phyloP scores from a whole-genome alignment of 2,797 vertebrate species.

The Pachyuromys duprasi region DNA sequence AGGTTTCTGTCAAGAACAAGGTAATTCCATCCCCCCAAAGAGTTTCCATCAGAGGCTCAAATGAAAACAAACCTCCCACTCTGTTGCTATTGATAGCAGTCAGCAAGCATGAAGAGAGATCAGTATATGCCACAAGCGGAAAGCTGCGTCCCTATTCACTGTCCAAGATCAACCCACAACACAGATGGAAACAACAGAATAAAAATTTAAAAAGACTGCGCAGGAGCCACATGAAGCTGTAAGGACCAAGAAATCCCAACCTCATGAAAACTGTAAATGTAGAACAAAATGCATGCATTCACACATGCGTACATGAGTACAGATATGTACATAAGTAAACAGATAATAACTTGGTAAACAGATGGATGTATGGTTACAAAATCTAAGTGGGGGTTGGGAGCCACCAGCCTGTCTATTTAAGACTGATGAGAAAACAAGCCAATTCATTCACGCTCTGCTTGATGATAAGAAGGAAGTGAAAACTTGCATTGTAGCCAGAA shows the following conservation, averaged over 20 bases:
- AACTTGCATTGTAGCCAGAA: background rate
- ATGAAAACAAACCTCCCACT: background rate
- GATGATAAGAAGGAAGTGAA: too few species aligned
- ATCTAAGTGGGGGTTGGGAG: background rate
- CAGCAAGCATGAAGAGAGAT: background rate
- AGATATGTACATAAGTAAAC: background rate
- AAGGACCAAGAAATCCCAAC: background rate
- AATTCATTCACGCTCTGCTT: background rate
- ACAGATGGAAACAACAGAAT: background rate
- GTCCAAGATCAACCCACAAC: background rate
- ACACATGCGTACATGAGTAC: too few species aligned
- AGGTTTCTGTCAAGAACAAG: background rate
- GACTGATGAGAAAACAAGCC: background rate
- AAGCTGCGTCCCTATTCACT: background rate
- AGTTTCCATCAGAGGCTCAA: constrained; percentile 1
- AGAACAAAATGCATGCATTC: background rate
- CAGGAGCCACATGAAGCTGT: background rate
- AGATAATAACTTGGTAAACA: background rate
- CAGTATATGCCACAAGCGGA: background rate
- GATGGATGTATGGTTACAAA: background rate
- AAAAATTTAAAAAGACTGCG: background rate
- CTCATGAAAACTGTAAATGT: background rate
- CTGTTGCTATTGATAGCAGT: background rate
- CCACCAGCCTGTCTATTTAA: background rate
- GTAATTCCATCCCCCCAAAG: background rate